Percentiles rank a stretch among this genome's conserved stretches.
These are phyloP conservation scores for Heliconius congener DNA, from an alignment of 1,140 invertebrate species.

Conservation along the genomic window DNA sequence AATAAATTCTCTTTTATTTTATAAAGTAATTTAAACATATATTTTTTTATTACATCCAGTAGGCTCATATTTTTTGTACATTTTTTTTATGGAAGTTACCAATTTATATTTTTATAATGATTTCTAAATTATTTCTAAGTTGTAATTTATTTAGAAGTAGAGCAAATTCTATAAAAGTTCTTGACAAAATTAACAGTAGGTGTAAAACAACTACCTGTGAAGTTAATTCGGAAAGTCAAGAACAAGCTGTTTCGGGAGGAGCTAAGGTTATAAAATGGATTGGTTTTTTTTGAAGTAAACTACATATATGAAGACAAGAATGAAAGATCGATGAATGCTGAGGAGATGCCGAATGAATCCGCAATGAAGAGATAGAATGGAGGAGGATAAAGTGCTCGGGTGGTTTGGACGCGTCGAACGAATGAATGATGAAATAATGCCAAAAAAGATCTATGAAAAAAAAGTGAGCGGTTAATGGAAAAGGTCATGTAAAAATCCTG, in stretches of 20 bases:
- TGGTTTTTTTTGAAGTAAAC: not conserved
- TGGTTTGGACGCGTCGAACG: no score
- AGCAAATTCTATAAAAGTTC: not conserved
- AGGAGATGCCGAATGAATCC: no score
- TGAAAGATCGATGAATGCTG: no score
- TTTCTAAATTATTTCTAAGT: constrained; percentile 63
- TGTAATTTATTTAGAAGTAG: constrained; percentile 33
- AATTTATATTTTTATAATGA: constrained; percentile 55
- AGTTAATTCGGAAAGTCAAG: not conserved
- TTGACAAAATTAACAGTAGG: not conserved
- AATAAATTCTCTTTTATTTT: not conserved
- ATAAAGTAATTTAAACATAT: constrained; percentile 1
- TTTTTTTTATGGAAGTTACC: constrained; percentile 15
- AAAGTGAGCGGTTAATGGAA: no score
- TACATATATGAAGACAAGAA: no score
- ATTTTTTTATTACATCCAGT: constrained; percentile 48
- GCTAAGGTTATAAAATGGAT: not conserved
- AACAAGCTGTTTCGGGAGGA: not conserved
- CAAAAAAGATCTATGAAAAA: no score
- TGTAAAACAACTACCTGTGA: not conserved
- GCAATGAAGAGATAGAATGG: no score
- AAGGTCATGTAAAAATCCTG: no score
- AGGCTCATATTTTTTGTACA: constrained; percentile 43
- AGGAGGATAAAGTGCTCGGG: no score
- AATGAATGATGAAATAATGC: no score